phyloP scores from a whole-genome alignment of 2,888 invertebrate genomes.

The Drymonia ruficornis region DNA sequence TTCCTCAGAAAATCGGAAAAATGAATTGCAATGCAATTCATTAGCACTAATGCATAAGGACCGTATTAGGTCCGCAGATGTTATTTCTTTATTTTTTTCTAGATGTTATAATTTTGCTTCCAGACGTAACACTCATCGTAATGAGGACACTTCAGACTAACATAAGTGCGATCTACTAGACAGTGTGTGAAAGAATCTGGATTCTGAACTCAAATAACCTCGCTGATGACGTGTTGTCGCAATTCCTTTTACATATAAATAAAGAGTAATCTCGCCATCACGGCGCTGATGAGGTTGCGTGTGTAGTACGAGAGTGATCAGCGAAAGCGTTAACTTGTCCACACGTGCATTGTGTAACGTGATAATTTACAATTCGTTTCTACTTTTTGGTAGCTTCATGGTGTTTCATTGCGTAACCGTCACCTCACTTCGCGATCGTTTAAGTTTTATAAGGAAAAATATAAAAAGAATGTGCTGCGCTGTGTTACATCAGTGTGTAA shows the following conservation, averaged over 20 bases:
- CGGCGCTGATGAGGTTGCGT: constrained; percentile 24
- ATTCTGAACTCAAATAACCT: background rate
- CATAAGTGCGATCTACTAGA: background rate
- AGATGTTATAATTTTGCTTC: no score
- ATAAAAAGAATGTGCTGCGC: no score
- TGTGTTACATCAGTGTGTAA: no score
- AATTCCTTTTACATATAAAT: constrained; percentile 4
- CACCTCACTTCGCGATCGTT: background rate
- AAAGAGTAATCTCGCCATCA: constrained; percentile 14
- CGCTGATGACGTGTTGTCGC: background rate
- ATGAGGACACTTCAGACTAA: background rate
- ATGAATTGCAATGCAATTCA: no score
- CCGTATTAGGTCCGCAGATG: no score
- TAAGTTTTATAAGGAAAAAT: background rate
- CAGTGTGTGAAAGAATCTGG: background rate
- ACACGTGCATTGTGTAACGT: constrained; percentile 21
- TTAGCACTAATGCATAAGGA: no score
- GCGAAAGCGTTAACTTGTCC: constrained; percentile 23
- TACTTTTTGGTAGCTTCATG: constrained; percentile 10
- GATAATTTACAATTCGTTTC: constrained; percentile 19
- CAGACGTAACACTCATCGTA: no score
- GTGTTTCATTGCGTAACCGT: constrained; percentile 18
- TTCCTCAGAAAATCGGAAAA: no score
- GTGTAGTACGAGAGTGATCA: constrained; percentile 20
- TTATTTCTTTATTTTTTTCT: no score